Conservation (phyloP, 1,140 invertebrate species). For the Physella acuta region DNA sequence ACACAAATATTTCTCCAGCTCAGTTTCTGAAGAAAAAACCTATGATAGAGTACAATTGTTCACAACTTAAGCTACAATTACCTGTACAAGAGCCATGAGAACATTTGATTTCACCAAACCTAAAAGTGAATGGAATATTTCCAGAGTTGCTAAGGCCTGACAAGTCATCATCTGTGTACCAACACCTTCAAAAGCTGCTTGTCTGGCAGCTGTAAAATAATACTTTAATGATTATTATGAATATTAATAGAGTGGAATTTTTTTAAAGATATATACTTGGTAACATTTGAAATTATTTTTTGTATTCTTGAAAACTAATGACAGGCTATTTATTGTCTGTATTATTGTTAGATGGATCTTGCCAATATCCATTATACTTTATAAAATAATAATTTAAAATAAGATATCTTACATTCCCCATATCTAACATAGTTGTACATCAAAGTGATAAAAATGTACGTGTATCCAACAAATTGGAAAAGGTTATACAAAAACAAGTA, state of each 20-base stretch:
- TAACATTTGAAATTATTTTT: neutral
- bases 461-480: constrained; percentile 85
- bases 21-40: too few relatives aligned
- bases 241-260: neutral
- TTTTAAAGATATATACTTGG: neutral
- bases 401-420: constrained; percentile 68
- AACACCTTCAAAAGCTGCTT: constrained; percentile 74
- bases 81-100: constrained; percentile 63
- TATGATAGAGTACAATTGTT: too few relatives aligned
- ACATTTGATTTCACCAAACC: constrained; percentile 79
- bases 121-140: constrained; percentile 86
- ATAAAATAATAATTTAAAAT: too few relatives aligned
- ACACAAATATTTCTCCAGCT: too few relatives aligned
- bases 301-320: neutral
- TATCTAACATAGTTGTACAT: constrained; percentile 73
- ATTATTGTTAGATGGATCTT: too few relatives aligned
- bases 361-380: too few relatives aligned
- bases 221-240: constrained; percentile 29
- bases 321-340: neutral
- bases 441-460: constrained; percentile 73
- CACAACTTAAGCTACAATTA: too few relatives aligned
- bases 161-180: constrained; percentile 80
- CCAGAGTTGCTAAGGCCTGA: constrained; percentile 80
- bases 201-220: constrained; percentile 72
- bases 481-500: constrained; percentile 90